Evolutionary conservation across 1,140 invertebrate species (phyloP).

Genomic region (Brachionus angularis): DNA sequence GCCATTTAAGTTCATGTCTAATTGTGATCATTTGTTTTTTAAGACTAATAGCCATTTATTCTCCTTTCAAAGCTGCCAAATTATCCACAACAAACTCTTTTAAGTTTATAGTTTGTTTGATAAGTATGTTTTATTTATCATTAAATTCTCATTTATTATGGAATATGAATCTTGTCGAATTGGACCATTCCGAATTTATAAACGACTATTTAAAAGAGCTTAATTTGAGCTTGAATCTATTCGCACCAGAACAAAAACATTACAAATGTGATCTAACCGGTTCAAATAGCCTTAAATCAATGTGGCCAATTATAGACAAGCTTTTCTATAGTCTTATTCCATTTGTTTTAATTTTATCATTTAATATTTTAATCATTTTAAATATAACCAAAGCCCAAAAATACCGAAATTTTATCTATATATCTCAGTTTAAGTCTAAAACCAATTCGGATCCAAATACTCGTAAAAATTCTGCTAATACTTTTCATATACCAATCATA

Average conservation of each 20-base stretch:
- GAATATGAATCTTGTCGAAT: slow-evolving; percentile 18
- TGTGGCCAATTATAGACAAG: slow-evolving; percentile 35
- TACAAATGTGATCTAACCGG: too few relatives aligned
- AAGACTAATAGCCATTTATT: slow-evolving; percentile 25
- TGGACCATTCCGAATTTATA: not conserved
- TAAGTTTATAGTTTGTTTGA: not conserved
- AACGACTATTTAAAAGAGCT: too few relatives aligned
- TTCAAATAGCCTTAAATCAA: too few relatives aligned
- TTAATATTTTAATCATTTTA: slow-evolving; percentile 16
- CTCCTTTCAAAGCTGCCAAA: slow-evolving; percentile 29
- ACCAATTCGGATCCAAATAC: too few relatives aligned
- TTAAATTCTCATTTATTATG: slow-evolving; percentile 39
- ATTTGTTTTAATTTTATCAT: slow-evolving; percentile 6
- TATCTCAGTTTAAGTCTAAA: slow-evolving; percentile 7
- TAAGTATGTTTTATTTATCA: slow-evolving; percentile 20
- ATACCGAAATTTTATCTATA: slow-evolving; percentile 10
- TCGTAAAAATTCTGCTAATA: too few relatives aligned
- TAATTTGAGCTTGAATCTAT: too few relatives aligned
- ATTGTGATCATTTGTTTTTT: slow-evolving; percentile 22
- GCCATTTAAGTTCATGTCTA: slow-evolving; percentile 23
- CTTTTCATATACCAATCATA: too few relatives aligned
- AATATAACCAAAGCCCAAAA: slow-evolving; percentile 32
- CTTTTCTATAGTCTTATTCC: slow-evolving; percentile 31
- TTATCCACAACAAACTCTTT: slow-evolving; percentile 12
- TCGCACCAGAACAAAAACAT: too few relatives aligned